Percentiles rank a stretch among this genome's conserved stretches.
phyloP scores from a whole-genome alignment of 2,888 invertebrate species.

The Agriopis marginaria region DNA sequence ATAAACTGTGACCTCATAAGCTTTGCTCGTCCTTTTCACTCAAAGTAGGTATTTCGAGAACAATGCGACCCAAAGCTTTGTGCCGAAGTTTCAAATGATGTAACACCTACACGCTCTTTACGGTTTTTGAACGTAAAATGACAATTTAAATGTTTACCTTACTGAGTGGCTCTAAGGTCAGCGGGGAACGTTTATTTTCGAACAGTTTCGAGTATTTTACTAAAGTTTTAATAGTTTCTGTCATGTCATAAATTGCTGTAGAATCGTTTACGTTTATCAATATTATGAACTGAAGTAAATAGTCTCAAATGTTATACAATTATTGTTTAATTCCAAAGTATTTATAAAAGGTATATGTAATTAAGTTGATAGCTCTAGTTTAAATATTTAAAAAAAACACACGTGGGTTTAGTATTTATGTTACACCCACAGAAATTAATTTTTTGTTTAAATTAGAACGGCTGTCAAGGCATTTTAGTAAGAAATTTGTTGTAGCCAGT shows the following conservation, averaged over 20 bases:
- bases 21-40: constrained; percentile 10
- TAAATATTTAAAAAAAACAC: no score
- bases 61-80: constrained; percentile 2
- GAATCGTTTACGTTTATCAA: no score
- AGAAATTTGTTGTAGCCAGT: no score
- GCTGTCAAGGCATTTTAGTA: no score
- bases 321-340: no score
- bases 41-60: constrained; percentile 10
- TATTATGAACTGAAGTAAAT: no score
- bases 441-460: no score
- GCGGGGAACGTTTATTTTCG: constrained; percentile 1
- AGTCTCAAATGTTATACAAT: no score
- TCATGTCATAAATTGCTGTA: neutral
- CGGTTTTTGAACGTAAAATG: constrained; percentile 5
- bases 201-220: constrained; percentile 3
- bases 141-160: constrained; percentile 13
- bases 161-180: constrained; percentile 1
- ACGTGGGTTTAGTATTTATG: no score
- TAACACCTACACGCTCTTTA: constrained; percentile 20
- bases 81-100: constrained; percentile 5
- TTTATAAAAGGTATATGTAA: no score
- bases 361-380: no score
- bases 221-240: constrained; percentile 5
- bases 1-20: constrained; percentile 20
- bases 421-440: no score